Evolutionary conservation across 1,140 invertebrate genomes (phyloP).

Genomic region (Cherax destructor): DNA sequence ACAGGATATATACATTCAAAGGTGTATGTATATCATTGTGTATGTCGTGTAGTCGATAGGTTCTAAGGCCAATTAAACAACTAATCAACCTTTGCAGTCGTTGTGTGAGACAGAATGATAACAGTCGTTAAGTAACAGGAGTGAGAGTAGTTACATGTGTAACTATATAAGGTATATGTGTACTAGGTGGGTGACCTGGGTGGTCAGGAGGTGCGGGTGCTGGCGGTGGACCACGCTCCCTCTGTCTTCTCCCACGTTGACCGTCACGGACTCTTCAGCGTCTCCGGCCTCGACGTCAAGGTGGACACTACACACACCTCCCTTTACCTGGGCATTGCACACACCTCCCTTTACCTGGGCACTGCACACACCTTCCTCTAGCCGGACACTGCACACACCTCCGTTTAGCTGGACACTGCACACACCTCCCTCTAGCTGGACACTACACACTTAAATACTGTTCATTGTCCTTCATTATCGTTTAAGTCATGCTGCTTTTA

Average conservation of each 20-base stretch:
- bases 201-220: background rate
- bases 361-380: too few species aligned
- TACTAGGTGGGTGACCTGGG: background rate
- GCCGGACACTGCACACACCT: too few species aligned
- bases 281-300: constrained; percentile 6
- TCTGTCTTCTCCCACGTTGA: constrained; percentile 16
- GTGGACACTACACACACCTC: background rate
- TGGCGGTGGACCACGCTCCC: constrained; percentile 26
- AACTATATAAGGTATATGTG: background rate
- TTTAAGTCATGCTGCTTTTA: too few species aligned
- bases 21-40: too few species aligned
- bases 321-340: background rate
- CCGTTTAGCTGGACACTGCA: too few species aligned
- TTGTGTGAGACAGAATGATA: background rate
- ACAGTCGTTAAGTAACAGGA: background rate
- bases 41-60: too few species aligned
- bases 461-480: too few species aligned
- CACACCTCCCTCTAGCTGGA: too few species aligned
- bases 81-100: background rate
- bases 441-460: too few species aligned
- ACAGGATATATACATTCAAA: too few species aligned
- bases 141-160: background rate
- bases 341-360: too few species aligned
- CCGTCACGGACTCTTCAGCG: background rate
- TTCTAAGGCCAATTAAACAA: background rate